phyloP scores from a whole-genome alignment of 2,797 vertebrate species.

The Tiaroga cobitis region DNA sequence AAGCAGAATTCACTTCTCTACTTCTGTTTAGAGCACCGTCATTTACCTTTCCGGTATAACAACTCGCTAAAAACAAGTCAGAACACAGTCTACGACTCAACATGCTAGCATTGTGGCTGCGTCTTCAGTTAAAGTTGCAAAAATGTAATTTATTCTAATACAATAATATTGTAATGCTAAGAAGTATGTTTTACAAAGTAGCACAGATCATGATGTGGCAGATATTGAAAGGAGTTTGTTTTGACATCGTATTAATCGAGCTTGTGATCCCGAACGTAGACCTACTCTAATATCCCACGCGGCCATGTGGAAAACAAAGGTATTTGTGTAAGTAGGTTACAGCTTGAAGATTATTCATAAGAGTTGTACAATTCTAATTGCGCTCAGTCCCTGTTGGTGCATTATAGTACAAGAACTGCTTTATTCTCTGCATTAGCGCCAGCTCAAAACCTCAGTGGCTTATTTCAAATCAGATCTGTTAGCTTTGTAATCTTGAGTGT shows the following conservation, averaged over 20 bases:
- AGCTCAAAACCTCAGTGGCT: not conserved
- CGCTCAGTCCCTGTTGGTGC: constrained; percentile 1
- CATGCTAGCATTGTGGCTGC: not conserved
- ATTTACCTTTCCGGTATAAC: not conserved
- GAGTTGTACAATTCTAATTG: constrained; percentile 30
- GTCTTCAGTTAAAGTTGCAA: not conserved
- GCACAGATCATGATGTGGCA: not conserved
- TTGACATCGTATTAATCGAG: not conserved
- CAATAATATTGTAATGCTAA: not conserved
- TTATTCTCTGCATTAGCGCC: constrained; percentile 18
- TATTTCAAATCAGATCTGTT: constrained; percentile 9
- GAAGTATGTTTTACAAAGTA: not conserved
- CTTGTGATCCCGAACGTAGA: not conserved
- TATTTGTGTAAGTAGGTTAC: constrained; percentile 39
- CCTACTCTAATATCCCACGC: not conserved
- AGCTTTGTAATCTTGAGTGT: constrained; percentile 1
- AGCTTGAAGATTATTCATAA: constrained; percentile 31
- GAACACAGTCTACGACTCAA: no score
- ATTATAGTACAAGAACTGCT: constrained; percentile 5
- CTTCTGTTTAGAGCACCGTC: not conserved
- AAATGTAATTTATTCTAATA: not conserved
- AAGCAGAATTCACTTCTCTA: not conserved
- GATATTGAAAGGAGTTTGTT: not conserved
- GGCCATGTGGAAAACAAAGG: constrained; percentile 27
- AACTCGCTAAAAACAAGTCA: not conserved